Evolutionary conservation across 2,113 vertebrate species (phyloP), one percentile per base, ranked within the genome.

Genomic region (Ophthalmolycus amberensis): DNA sequence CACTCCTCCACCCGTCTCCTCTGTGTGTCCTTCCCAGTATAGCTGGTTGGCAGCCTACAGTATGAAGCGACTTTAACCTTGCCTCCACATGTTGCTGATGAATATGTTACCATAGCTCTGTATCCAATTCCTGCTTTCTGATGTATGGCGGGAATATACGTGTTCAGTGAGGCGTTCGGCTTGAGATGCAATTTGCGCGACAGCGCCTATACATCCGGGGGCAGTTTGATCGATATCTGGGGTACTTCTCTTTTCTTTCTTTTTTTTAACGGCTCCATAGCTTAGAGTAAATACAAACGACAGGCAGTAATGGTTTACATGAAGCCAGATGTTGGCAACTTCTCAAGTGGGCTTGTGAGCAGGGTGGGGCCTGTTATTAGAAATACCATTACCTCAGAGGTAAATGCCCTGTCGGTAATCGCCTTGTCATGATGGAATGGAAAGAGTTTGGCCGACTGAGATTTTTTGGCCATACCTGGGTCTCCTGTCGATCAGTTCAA

Each of bases 171-270:
- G 85, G 88, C 84, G 46, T 84, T 80, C 22, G 72, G 79, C 82
- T 88, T 82, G 62, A 87, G 88, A 88, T 82, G 71, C 86, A 90
- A 86, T 90, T 90, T 88, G 85, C 66, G 38, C 88, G 88, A 91
- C 87, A 90, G 86, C 27, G 42, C 79, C 65, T 87, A 84, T 87
- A 82, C 86, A 90, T 91, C 71, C 68, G 48, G 56, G 85, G 77
- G 76, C 67, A 67, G 60, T 68, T 70, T 85, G 83, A 91, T 92
- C 71, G 22, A 84, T 90, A 87, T 84, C 46, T 46, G 15, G 48
- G 67, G 3, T 63, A 52, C 63, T 54, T 88, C 63, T 56, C 34
- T 58, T 60, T 56, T 25, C 8, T 27, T 58, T 52, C 40, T 76
- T 2, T 29, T 83, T 82, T 54, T 12, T 40, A 65, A 71, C 48